A percentile compares a stretch with the other conserved stretches of the same genome.
These are phyloP conservation scores for Lophotriccus pileatus DNA, from an alignment of 2,797 vertebrate genomes.

Conservation along the genomic window DNA sequence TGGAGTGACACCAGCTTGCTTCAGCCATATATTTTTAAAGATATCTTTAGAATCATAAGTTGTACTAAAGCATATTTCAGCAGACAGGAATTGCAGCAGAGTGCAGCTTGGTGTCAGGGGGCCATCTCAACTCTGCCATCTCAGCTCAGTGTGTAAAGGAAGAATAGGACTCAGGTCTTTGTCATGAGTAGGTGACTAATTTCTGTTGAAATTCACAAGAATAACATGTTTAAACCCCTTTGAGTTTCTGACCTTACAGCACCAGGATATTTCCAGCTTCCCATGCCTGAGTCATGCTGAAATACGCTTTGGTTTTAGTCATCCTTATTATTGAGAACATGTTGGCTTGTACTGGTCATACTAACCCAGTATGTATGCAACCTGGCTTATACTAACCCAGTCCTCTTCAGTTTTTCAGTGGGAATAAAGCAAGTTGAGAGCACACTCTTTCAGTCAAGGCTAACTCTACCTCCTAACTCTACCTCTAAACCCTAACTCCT, in stretches of 20 bases:
- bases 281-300: neutral
- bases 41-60: neutral
- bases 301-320: neutral
- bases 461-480: no score
- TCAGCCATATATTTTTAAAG: neutral
- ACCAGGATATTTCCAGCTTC: neutral
- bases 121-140: neutral
- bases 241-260: neutral
- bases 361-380: no score
- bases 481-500: neutral
- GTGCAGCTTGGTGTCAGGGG: neutral
- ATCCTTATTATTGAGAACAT: neutral
- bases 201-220: neutral
- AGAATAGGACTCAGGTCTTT: neutral
- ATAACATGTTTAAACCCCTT: neutral
- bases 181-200: neutral
- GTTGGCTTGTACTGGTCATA: neutral
- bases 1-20: neutral
- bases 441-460: neutral
- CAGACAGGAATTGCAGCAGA: neutral
- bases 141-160: neutral
- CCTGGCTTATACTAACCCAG: neutral
- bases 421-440: neutral
- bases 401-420: neutral
- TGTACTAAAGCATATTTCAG: neutral